These are phyloP conservation scores for Dicycla oo DNA, from an alignment of 2,888 invertebrate genomes.

Conservation along the genomic window DNA sequence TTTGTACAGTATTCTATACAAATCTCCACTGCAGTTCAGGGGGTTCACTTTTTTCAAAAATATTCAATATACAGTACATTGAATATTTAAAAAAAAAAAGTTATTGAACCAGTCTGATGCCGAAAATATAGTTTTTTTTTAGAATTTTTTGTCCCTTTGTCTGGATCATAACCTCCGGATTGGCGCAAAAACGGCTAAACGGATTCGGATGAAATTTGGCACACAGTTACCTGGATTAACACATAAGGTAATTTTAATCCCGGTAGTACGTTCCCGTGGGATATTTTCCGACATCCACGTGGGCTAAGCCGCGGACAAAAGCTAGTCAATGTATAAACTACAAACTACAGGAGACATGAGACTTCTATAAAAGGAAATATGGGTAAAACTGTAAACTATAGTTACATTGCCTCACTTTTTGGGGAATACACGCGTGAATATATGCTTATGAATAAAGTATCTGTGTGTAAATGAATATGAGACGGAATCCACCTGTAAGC, in stretches of 20 bases:
- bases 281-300: neutral
- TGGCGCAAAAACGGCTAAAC: neutral
- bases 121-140: neutral
- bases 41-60: no score
- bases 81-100: neutral
- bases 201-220: neutral
- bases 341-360: neutral
- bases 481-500: slow-evolving; percentile 26
- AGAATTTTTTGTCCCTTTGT: neutral
- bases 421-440: neutral
- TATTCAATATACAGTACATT: no score
- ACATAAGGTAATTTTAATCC: neutral
- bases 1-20: no score
- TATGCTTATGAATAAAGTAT: slow-evolving; percentile 32
- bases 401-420: neutral
- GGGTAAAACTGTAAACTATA: neutral
- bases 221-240: neutral
- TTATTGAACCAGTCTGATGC: neutral
- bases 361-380: neutral
- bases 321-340: neutral
- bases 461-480: slow-evolving; percentile 36
- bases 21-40: no score
- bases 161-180: neutral
- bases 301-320: no score
- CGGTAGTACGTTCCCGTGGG: neutral